These are phyloP conservation scores for Protosalanx chinensis DNA, from an alignment of 2,797 vertebrate genomes.

Conservation along the genomic window DNA sequence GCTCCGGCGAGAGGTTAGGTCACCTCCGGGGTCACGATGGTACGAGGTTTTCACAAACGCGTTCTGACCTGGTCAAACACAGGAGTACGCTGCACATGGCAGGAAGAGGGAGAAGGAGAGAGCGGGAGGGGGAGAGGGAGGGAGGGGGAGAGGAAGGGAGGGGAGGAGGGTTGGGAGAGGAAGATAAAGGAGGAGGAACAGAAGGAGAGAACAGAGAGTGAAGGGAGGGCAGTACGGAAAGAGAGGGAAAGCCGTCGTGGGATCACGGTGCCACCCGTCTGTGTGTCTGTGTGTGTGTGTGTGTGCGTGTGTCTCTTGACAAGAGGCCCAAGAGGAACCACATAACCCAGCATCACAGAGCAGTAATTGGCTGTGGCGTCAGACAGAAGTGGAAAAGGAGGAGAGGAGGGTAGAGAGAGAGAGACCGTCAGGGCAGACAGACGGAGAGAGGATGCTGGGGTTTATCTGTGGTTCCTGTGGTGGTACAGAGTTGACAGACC, in stretches of 20 bases:
- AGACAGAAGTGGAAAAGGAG: constrained; percentile 23
- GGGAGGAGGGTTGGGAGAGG: neutral
- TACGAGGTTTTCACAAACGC: constrained; percentile 33
- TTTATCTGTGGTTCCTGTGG: constrained; percentile 54
- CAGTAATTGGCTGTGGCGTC: constrained; percentile 50
- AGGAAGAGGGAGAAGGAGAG: neutral
- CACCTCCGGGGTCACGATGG: constrained; percentile 44
- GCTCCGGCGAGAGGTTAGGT: constrained; percentile 15
- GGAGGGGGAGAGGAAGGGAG: no score
- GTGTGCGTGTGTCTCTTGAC: neutral
- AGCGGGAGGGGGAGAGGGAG: neutral
- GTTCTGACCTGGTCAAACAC: neutral
- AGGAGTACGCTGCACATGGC: neutral
- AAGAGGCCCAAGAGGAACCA: constrained; percentile 38
- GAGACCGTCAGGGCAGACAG: constrained; percentile 29
- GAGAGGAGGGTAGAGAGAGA: constrained; percentile 24
- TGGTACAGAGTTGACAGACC: constrained; percentile 53
- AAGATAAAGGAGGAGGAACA: neutral
- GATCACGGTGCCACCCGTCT: neutral
- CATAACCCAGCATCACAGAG: constrained; percentile 37
- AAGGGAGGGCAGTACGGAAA: neutral
- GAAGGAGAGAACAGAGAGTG: neutral
- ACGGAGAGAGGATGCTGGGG: constrained; percentile 38
- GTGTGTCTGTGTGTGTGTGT: neutral
- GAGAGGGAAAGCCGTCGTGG: neutral